Conservation (phyloP, 2,113 vertebrate species). For the Tiliqua scincoides region DNA sequence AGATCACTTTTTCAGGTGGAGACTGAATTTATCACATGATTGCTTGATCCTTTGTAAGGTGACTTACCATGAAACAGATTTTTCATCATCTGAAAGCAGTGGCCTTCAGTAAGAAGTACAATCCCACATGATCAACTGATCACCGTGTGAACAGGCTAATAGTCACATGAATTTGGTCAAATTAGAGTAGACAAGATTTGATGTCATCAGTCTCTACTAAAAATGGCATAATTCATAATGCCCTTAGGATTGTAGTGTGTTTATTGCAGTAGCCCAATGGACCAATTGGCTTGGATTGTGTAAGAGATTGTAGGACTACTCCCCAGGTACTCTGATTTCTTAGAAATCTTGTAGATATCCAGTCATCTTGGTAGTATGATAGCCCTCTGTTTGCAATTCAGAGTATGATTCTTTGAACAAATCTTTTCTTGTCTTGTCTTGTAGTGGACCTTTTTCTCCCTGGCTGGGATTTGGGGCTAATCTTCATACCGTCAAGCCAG, state of each 20-base stretch:
- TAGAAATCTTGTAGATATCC: constrained; percentile 31
- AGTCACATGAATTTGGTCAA: neutral
- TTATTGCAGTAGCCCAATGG: neutral
- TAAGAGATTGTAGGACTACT: neutral
- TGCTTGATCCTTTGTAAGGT: neutral
- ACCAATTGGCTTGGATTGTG: constrained; percentile 1
- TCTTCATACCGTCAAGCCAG: constrained; percentile 61
- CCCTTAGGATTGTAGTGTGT: neutral
- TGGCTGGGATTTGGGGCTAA: constrained; percentile 58
- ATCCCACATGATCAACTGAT: neutral
- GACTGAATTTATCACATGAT: neutral
- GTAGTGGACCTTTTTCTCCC: constrained; percentile 64
- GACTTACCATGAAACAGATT: neutral
- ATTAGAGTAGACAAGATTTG: neutral
- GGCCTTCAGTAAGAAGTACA: neutral
- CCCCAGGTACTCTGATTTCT: neutral
- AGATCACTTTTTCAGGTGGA: neutral
- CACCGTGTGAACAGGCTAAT: neutral
- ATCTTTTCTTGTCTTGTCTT: constrained; percentile 55
- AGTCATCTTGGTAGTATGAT: constrained; percentile 1
- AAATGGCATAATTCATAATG: neutral
- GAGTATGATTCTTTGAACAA: constrained; percentile 42
- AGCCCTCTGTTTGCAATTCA: neutral
- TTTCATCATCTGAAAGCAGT: neutral
- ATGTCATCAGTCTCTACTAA: neutral